Percentiles rank a stretch among this genome's conserved stretches.
phyloP scores from a whole-genome alignment of 2,797 vertebrate species.

The Rhinella marina region DNA sequence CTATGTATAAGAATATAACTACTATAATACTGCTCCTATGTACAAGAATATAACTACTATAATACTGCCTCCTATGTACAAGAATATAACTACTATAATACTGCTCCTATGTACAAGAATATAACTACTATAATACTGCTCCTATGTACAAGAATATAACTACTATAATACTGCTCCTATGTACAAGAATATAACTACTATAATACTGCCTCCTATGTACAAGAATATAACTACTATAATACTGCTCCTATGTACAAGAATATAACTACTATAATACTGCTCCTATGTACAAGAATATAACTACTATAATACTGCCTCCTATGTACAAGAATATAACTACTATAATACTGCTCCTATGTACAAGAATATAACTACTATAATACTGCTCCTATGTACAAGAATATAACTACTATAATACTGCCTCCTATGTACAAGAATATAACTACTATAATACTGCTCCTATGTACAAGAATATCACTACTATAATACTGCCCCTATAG shows the following conservation, averaged over 20 bases:
- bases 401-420: too few relatives aligned
- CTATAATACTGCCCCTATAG: too few relatives aligned
- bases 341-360: background rate
- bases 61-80: too few relatives aligned
- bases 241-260: background rate
- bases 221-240: conserved; percentile 17
- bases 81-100: too few relatives aligned
- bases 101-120: conserved; percentile 1
- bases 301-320: conserved; percentile 4
- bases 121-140: conserved; percentile 5
- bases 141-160: conserved; percentile 12
- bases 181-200: conserved; percentile 8
- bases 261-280: conserved; percentile 9
- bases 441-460: background rate
- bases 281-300: conserved; percentile 7
- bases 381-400: too few relatives aligned
- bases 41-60: too few relatives aligned
- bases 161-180: conserved; percentile 10
- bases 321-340: conserved; percentile 6
- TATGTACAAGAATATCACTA: background rate
- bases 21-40: conserved; percentile 3
- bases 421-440: background rate
- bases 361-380: background rate
- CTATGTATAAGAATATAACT: background rate
- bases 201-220: background rate